Conservation (phyloP, 2,888 invertebrate genomes). For the Sesia apiformis region DNA sequence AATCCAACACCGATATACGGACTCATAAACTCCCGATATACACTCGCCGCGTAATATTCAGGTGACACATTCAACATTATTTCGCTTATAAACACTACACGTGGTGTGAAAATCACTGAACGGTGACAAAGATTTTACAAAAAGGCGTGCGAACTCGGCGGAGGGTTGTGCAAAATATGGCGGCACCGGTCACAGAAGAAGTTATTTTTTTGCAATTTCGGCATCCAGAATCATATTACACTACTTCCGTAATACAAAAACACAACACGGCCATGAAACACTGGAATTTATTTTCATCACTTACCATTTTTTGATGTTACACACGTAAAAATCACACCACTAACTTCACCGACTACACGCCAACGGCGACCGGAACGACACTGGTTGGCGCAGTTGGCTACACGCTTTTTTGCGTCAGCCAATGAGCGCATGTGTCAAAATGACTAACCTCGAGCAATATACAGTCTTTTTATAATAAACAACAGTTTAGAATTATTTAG, state of each 20-base stretch:
- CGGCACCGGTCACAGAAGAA: constrained; percentile 64
- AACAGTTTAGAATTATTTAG: constrained; percentile 1
- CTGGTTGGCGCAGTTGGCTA: constrained; percentile 66
- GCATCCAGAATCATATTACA: constrained; percentile 23
- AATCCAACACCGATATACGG: constrained; percentile 59
- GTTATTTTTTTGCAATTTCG: constrained; percentile 41
- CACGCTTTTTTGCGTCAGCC: constrained; percentile 46
- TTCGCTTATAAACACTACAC: constrained; percentile 51
- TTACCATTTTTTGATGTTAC: constrained; percentile 74
- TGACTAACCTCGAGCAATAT: constrained; percentile 35
- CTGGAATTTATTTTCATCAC: constrained; percentile 57
- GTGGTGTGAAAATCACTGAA: constrained; percentile 71
- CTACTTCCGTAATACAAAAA: constrained; percentile 26
- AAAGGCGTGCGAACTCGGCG: constrained; percentile 67
- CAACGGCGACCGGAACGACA: constrained; percentile 72
- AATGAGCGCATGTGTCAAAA: constrained; percentile 73
- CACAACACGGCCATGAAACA: constrained; percentile 45
- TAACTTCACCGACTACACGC: constrained; percentile 69
- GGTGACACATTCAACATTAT: constrained; percentile 5
- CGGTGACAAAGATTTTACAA: constrained; percentile 61
- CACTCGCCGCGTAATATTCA: constrained; percentile 16
- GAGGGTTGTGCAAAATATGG: constrained; percentile 70
- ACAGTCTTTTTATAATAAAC: constrained; percentile 22
- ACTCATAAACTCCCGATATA: constrained; percentile 18
- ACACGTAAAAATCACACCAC: constrained; percentile 71